Evolutionary conservation across 1,140 invertebrate species (phyloP).

Genomic region (Grapholita molesta): DNA sequence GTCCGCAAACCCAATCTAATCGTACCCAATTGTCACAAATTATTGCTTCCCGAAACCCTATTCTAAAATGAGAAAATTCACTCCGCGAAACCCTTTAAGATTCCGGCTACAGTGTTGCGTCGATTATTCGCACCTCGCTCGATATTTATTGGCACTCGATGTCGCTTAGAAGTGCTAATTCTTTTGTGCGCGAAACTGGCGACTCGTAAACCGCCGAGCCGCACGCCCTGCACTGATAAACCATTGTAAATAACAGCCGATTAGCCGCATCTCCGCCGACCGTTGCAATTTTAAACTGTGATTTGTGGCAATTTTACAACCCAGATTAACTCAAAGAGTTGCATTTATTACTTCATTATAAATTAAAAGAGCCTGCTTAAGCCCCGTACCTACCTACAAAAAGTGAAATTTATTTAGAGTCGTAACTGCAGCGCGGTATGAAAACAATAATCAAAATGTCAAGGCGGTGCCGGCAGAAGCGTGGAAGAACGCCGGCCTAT

Average conservation of each 20-base stretch:
- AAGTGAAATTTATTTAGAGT: not conserved
- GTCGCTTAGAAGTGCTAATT: constrained; percentile 66
- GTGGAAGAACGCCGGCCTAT: constrained; percentile 22
- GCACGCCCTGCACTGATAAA: constrained; percentile 60
- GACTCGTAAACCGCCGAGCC: constrained; percentile 56
- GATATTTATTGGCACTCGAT: constrained; percentile 72
- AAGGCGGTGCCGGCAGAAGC: constrained; percentile 2
- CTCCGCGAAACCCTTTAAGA: constrained; percentile 24
- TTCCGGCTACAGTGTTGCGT: constrained; percentile 62
- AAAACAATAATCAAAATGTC: constrained; percentile 17
- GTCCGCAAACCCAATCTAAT: constrained; percentile 72
- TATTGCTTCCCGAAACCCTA: constrained; percentile 75
- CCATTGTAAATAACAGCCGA: constrained; percentile 66
- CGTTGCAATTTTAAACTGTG: constrained; percentile 46
- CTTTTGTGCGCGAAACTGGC: constrained; percentile 53
- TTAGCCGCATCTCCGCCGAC: constrained; percentile 50
- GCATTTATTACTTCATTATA: not conserved
- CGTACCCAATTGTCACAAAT: constrained; percentile 74
- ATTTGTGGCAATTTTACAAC: constrained; percentile 46
- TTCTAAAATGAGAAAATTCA: constrained; percentile 65
- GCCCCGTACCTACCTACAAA: not conserved
- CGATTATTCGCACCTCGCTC: constrained; percentile 62
- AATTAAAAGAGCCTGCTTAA: not conserved
- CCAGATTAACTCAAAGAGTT: constrained; percentile 33
- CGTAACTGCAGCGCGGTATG: not conserved